Evolutionary conservation across 2,888 invertebrate species (phyloP).

Genomic region (Alentia gelatinosa): DNA sequence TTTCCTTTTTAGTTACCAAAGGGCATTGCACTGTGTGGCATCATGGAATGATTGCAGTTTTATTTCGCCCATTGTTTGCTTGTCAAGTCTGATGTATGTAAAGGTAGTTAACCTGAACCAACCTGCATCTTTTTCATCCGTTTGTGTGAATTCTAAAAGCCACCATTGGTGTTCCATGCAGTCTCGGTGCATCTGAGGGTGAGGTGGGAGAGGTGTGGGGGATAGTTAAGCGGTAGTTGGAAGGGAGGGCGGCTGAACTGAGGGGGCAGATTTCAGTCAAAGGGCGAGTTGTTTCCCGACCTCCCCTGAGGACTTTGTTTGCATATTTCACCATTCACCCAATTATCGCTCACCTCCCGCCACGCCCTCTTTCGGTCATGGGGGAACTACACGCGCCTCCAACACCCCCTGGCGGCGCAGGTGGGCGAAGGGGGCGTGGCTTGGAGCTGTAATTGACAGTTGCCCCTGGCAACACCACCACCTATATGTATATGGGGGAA

Average conservation of each 20-base stretch:
- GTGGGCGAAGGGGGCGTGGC: not conserved
- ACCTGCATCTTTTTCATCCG: too few species aligned
- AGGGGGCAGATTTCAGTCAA: not conserved
- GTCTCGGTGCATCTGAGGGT: too few species aligned
- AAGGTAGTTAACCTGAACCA: too few species aligned
- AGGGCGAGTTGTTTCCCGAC: not conserved
- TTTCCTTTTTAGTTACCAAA: too few species aligned
- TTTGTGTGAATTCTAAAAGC: too few species aligned
- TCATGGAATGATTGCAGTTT: too few species aligned
- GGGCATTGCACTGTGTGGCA: too few species aligned
- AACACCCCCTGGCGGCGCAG: not conserved
- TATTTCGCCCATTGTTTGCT: too few species aligned
- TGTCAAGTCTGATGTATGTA: too few species aligned
- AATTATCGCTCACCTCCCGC: slow-evolving; percentile 1
- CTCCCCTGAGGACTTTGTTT: not conserved
- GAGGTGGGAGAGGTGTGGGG: not conserved
- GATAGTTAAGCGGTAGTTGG: not conserved
- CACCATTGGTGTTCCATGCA: too few species aligned
- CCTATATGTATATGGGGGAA: too few species aligned
- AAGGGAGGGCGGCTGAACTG: not conserved
- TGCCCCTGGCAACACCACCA: not conserved
- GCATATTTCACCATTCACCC: not conserved
- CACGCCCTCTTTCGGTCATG: not conserved
- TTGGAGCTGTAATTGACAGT: not conserved
- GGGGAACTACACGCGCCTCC: not conserved